A percentile compares a stretch with the other conserved stretches of the same genome.
phyloP scores from a whole-genome alignment of 2,797 vertebrate species.

The Micromesistius poutassou region DNA sequence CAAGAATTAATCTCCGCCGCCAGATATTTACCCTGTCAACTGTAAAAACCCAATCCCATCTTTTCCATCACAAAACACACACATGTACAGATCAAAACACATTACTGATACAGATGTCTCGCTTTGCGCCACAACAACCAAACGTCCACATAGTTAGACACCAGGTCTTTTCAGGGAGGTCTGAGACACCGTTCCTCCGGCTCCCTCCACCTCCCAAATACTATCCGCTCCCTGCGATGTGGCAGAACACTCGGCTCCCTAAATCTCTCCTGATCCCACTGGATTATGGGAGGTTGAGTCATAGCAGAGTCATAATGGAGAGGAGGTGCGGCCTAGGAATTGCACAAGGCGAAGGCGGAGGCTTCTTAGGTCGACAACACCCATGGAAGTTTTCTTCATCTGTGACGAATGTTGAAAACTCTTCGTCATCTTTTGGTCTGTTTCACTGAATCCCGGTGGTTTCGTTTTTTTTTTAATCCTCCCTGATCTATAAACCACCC shows the following conservation, averaged over 20 bases:
- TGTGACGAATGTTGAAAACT: too few relatives aligned
- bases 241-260: slow-evolving; percentile 34
- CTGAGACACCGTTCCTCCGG: not conserved
- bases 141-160: too few relatives aligned
- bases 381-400: not conserved
- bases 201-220: slow-evolving; percentile 3
- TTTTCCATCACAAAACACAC: too few relatives aligned
- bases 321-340: slow-evolving; percentile 1
- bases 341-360: not conserved
- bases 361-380: slow-evolving; percentile 9
- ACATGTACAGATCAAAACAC: too few relatives aligned
- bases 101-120: too few relatives aligned
- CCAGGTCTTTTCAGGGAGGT: too few relatives aligned
- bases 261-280: slow-evolving; percentile 39
- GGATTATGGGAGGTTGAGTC: slow-evolving; percentile 32
- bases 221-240: slow-evolving; percentile 20
- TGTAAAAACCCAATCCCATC: too few relatives aligned
- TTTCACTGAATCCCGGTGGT: not conserved
- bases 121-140: too few relatives aligned
- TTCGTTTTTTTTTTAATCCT: too few relatives aligned
- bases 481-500: not conserved
- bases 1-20: too few relatives aligned
- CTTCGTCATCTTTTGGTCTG: too few relatives aligned
- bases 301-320: not conserved
- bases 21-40: too few relatives aligned